phyloP scores from a whole-genome alignment of 2,113 vertebrate genomes.

The Vidua macroura region DNA sequence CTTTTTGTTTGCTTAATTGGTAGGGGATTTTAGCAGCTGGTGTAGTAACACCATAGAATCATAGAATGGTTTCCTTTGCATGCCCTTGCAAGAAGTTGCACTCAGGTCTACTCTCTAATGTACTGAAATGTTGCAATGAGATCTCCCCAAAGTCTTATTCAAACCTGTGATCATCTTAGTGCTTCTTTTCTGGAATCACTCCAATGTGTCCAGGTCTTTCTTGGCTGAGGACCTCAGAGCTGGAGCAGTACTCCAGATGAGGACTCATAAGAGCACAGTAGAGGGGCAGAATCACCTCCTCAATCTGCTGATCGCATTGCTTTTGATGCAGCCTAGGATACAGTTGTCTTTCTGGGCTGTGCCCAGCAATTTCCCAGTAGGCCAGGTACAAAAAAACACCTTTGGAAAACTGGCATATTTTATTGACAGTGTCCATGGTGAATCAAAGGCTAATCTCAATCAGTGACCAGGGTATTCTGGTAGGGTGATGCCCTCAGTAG shows the following conservation, averaged over 20 bases:
- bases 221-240: neutral
- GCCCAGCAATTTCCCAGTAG: neutral
- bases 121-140: neutral
- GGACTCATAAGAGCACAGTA: neutral
- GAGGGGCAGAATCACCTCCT: neutral
- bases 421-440: neutral
- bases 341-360: neutral
- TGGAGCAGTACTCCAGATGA: neutral
- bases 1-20: neutral
- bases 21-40: neutral
- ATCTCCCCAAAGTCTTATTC: fast-evolving
- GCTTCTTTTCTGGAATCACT: neutral
- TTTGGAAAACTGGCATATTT: neutral
- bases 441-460: neutral
- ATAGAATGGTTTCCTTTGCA: neutral
- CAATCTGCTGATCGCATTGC: too few species aligned
- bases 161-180: neutral
- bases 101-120: neutral
- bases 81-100: neutral
- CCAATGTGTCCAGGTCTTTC: neutral
- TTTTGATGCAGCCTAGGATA: neutral
- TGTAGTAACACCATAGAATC: neutral
- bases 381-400: neutral
- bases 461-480: neutral
- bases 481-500: neutral